Conservation (phyloP, 2,797 vertebrate genomes). For the Parambassis ranga region DNA sequence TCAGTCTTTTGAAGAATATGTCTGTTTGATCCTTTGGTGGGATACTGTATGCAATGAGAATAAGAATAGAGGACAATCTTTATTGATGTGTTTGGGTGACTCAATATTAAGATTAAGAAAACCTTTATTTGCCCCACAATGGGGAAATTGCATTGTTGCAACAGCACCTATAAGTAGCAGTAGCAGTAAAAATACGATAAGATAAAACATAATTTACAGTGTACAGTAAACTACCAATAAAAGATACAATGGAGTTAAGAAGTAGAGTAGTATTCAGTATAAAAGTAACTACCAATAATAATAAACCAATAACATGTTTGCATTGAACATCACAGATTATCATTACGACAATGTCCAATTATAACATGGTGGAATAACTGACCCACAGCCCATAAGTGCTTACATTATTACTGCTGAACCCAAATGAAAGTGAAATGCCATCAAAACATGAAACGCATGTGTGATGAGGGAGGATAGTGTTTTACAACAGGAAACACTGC, state of each 20-base stretch:
- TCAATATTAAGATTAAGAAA: too few relatives aligned
- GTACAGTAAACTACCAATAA: too few relatives aligned
- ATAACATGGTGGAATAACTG: neutral
- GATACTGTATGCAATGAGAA: neutral
- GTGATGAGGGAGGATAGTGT: neutral
- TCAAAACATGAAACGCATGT: neutral
- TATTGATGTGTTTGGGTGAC: neutral
- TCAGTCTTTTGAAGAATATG: too few relatives aligned
- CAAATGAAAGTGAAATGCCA: neutral
- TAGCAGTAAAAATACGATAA: too few relatives aligned
- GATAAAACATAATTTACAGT: too few relatives aligned
- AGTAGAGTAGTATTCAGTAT: too few relatives aligned
- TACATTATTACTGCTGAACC: neutral
- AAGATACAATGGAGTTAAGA: too few relatives aligned
- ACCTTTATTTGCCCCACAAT: too few relatives aligned
- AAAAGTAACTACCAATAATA: too few relatives aligned
- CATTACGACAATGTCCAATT: neutral
- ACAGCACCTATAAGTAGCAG: too few relatives aligned
- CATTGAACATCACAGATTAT: neutral
- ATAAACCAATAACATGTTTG: too few relatives aligned
- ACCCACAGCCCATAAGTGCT: neutral
- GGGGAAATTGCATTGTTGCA: too few relatives aligned
- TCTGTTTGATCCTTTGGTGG: neutral
- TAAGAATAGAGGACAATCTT: neutral
- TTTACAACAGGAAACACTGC: constrained; percentile 6